Evolutionary conservation across 2,888 invertebrate species (phyloP), one percentile per base, ranked within the genome.

Genomic region (Hyppa rectilinea): DNA sequence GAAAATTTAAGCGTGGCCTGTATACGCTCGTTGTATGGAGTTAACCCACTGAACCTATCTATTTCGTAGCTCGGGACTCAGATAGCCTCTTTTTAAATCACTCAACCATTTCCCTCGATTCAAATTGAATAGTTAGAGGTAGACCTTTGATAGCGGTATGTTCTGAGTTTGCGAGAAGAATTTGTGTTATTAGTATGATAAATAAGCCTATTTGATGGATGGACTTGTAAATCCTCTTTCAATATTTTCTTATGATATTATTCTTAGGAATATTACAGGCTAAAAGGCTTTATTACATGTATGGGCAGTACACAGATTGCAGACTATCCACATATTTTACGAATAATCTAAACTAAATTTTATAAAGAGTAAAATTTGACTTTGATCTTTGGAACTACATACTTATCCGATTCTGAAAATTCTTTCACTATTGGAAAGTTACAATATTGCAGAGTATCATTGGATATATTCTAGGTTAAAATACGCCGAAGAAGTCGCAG

Each of bases 51-150:
- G 38, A n/a, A 5, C 0, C 0, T 10, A 14, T 31, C 0, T 50
- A 2, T 23, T 2, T 14, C 4, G 40, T 43, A 26, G 38, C n/a
- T 43, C 2, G 4, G 47, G 40, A 10, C 26, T 61, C 59, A 9
- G 29, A 59, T 45, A 64, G 70, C 55, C 59, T 62, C 72, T 76
- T 76, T 68, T 68, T 56, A 55, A 71, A 26, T 63, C 61, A 60
- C 55, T 78, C 63, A 71, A 69, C 70, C 80, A 45, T 73, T 73
- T 62, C 31, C 34, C 43, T 20, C 50, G 62, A 79, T 58, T 58
- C 40, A 52, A 82, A 80, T 75, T 83, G 69, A 81, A 82, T 82
- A 78, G 82, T 74, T 60, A 47, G 49, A 70, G 65, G 69, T 38
- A 56, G 34, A 52, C 50, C 61, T 78, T 80, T 80, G 61, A 62